Evolutionary conservation across 2,797 vertebrate species (phyloP), one percentile per base, ranked within the genome.

Genomic region (Pipistrellus pipistrellus): DNA sequence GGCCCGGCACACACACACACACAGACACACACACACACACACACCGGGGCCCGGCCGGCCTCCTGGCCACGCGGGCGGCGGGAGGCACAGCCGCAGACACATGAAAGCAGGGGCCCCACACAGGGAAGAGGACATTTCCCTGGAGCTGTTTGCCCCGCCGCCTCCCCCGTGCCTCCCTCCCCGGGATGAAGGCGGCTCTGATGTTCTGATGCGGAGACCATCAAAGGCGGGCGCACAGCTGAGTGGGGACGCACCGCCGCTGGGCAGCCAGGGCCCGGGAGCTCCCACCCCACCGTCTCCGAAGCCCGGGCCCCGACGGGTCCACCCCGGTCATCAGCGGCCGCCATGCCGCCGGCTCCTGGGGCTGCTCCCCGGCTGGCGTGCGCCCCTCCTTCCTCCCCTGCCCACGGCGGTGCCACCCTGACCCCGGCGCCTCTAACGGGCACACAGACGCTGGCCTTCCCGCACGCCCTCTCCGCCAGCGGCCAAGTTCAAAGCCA

Each of bases 191-290:
- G 97, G 72, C 77, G 69, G 96, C 93, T 96, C 96, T 95, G 97
- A 97, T 95, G 97, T 95, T 97, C 96, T 97, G 97, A 97, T 96
- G 97, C 92, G 96, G 96, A 73, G 85, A 94, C 96, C 97, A 97
- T 97, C 97, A 97, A 97, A 97, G 96, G 87, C 96, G 53, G 94
- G 86, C 94, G 87, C 94, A 95, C 95, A 59, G 94, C 94, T 69
- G 94, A 95, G 96, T 75, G 14, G 96, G 84, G 95, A 96, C 96
- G 94, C 89, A 9, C 48, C 15, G 96, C 71, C 62, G 76, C 96
- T 73, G 25, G 38, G 87, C 90, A 88, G 80, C 25, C 10, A 30
- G 10, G 57, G 90, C 77, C 94, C 85, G 71, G 0, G 93, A 86
- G 95, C 72, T 51, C 44, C 44, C 44, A 44, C 46, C 46, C 46